Evolutionary conservation across 92 coral and sea anemone species (phyloP).

Genomic region (Diadumene lineata): DNA sequence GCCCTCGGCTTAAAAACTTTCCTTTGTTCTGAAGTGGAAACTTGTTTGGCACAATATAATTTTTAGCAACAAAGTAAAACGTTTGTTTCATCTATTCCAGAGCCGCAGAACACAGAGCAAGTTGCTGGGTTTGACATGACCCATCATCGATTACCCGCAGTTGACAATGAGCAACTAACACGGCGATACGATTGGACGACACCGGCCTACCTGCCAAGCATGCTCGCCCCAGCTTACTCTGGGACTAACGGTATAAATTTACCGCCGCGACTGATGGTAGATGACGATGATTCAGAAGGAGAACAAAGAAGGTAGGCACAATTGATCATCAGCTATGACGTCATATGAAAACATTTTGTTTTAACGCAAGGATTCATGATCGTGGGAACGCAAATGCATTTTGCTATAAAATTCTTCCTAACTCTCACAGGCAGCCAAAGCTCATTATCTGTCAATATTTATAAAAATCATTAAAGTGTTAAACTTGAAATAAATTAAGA

Average conservation of each 20-base stretch:
- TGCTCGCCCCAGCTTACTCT: constrained; percentile 70
- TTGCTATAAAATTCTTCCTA: no score
- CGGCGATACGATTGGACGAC: constrained; percentile 61
- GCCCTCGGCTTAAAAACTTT: neutral
- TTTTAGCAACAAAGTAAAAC: neutral
- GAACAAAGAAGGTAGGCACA: constrained; percentile 33
- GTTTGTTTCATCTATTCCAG: neutral
- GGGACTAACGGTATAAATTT: constrained; percentile 64
- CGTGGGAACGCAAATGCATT: no score
- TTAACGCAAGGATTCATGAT: no score
- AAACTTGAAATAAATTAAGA: no score
- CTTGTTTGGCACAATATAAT: neutral
- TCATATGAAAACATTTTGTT: neutral
- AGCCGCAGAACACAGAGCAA: neutral
- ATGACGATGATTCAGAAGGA: constrained; percentile 64
- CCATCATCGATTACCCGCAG: constrained; percentile 30
- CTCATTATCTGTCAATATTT: no score
- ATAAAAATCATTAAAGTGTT: no score
- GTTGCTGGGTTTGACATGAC: constrained; percentile 48
- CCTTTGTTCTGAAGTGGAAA: neutral
- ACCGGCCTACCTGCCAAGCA: constrained; percentile 61
- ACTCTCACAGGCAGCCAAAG: no score
- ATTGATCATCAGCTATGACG: neutral
- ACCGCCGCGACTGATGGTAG: constrained; percentile 78
- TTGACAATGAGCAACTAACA: constrained; percentile 52